Base-by-base conservation (phyloP, 92 coral and sea anemone genomes). In the Hydrozoanthus gracilis region DNA sequence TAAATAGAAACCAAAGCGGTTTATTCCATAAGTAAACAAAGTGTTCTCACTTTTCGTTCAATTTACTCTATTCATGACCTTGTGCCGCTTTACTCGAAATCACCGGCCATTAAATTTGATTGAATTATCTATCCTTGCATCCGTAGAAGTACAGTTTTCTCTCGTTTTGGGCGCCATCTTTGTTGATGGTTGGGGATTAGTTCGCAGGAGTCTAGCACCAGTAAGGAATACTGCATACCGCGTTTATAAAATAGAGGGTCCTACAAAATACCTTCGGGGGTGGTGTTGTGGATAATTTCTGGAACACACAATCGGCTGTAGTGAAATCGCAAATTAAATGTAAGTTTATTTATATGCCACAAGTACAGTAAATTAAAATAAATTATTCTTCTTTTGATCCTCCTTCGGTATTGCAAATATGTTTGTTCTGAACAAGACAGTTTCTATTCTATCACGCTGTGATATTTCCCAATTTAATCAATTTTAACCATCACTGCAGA, bases 401-500 rank as follows among this genome's bases (percentile, higher is more conserved):
- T 56, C 64, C 64, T 56, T 56, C 64, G 64, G 64, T 56, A 56
- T 56, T 56, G 64, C 64, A 56, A 56, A 56, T 56, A 56, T 56
- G 64, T 56, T 56, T 56, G 64, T 56, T 56, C 64, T 56, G 64
- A 56, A 56, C 64, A 56, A 56, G 64, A 56, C 64, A 56, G 64
- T 56, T 56, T 56, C 64, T 56, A 56, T 56, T 56, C 64, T 56
- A 56, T 27, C 52, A 56, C 64, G 64, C 64, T 56, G 64, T 56
- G 64, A 56, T 56, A 56, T 56, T 56, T 56, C 64, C 64, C 64
- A 56, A 56, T 14, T 48, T 72, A 39, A 72, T 46, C 77, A 46
- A 72, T 54, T 72, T 46, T 72, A 72, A 45, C 51, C 51, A 20
- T 72, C 77, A 54, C 77, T 46, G 77, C 56, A 46, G 77, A 72